phyloP scores from a whole-genome alignment of 92 coral and sea anemone species.

The Epizoanthus scotinus region DNA sequence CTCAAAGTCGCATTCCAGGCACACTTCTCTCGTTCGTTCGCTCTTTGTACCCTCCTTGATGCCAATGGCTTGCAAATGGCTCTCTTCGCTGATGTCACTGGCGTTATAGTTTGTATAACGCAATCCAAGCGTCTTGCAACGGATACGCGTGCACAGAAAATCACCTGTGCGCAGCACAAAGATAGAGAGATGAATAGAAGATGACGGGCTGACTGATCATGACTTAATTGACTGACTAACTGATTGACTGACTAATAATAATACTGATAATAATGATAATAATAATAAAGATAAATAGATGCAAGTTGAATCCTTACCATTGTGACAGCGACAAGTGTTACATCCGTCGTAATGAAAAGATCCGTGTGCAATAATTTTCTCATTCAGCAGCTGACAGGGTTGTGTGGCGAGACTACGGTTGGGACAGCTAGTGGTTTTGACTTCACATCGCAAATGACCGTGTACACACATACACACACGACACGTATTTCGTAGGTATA shows the following conservation, averaged over 20 bases:
- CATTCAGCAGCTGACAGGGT: slow-evolving; percentile 70
- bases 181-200: too few species aligned
- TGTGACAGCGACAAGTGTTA: slow-evolving; percentile 82
- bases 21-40: slow-evolving; percentile 68
- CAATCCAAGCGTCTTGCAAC: slow-evolving; percentile 71
- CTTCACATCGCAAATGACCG: slow-evolving; percentile 64
- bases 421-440: slow-evolving; percentile 58
- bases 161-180: slow-evolving; percentile 51
- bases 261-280: too few species aligned
- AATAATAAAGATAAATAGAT: too few species aligned
- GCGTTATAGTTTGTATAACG: slow-evolving; percentile 73
- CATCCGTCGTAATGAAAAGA: slow-evolving; percentile 89
- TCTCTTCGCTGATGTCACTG: slow-evolving; percentile 14
- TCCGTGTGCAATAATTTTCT: slow-evolving; percentile 59
- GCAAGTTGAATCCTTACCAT: slow-evolving; percentile 62
- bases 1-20: slow-evolving; percentile 91
- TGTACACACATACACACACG: slow-evolving; percentile 75
- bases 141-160: slow-evolving; percentile 83
- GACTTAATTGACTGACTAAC: not conserved
- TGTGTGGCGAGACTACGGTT: slow-evolving; percentile 26
- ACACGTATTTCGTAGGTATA: slow-evolving; percentile 71
- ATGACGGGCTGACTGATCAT: too few species aligned
- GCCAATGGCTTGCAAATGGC: slow-evolving; percentile 19
- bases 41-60: slow-evolving; percentile 42
- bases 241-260: not conserved